Evolutionary conservation across 2,113 vertebrate species (phyloP), one percentile per base, ranked within the genome.

Genomic region (Pomatostomus ruficeps): DNA sequence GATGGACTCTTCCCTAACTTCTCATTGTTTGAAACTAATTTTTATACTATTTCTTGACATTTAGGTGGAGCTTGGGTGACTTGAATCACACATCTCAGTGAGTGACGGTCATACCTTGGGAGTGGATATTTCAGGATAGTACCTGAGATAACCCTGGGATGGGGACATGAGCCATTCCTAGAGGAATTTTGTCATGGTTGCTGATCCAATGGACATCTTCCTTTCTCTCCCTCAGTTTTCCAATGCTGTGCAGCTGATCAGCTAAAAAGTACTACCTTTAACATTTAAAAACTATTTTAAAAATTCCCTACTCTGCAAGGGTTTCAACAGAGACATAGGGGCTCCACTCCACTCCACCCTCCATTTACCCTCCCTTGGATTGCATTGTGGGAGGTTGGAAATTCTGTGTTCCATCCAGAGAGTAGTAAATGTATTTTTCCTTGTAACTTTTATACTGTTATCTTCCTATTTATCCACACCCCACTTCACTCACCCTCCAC

Each of bases 361-460:
- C 31, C 31, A 35, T 31, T 49, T 22, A 58, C 19, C 5, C 20
- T 80, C 13, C 38, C 20, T 59, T 51, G 52, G 45, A 66, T 7
- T 17, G 33, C 14, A 6, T 29, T 73, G 35, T 29, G 59, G 24
- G 28, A 51, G 23, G 23, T 58, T 0, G 0, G 20, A 36, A 66
- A 88, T 54, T 40, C 48, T 62, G 28, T 46, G 14, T 40, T 71
- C 40, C 29, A 35, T 40, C 16, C 55, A 62, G 29, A 40, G 24
- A 35, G 25, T 14, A 55, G 20, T 21, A 89, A 74, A 66, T 59
- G 3, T 17, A 51, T 73, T 59, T 51, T 23, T 2, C 45, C 29
- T 7, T 59, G 4, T 22, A 59, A 61, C 23, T 28, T n/a, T 36
- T 23, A 28, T 33, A 49, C 9, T 45, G n/a, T 31, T 67, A 29